Evolutionary conservation across 2,113 vertebrate species (phyloP), one percentile per base, ranked within the genome.

Genomic region (Piaya cayana): DNA sequence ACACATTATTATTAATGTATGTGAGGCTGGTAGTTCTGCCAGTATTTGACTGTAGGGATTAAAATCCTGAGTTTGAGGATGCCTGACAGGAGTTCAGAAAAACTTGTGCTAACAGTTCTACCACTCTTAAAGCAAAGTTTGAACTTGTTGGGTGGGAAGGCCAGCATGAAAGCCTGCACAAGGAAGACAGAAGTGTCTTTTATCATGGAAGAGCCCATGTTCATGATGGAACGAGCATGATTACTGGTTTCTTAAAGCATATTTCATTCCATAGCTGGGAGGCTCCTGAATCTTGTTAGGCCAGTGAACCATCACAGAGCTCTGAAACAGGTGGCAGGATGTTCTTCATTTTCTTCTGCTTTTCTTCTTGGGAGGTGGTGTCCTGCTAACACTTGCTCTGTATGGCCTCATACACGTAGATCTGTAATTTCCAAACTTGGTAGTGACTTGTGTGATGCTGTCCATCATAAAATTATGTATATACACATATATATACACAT

Each of bases 231-330:
- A 4, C 0, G 8, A 59, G 21, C 58, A 16, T 30, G 63, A 3
- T 27, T 81, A 20, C n/a, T 9, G 68, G 0, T 65, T 72, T 79
- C 18, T 26, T 53, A 6, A 15, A 53, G 30, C 9, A 6, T 1
- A 7, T 78, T 78, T 78, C 30, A 15, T 49, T 70, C 26, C 6
- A 4, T 5, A 56, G 29, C 42, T 58, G 53, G 10, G 42, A 4
- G 3, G 11, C 29, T 80, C 20, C 30, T 55, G 26, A 25, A 29
- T 42, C 16, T 78, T 52, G 27, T 50, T 32, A 64, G 45, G 23
- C 69, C 36, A 29, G 0, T 22, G n/a, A 84, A 12, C 25, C 20
- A 13, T 55, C 4, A 1, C 0, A 0, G 15, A 59, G 25, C 19
- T 86, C 50, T 80, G 75, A 58, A 85, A n/a, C 1, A 36, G 15